Conservation (phyloP, 2,888 invertebrate genomes). For the Andrena dorsata region DNA sequence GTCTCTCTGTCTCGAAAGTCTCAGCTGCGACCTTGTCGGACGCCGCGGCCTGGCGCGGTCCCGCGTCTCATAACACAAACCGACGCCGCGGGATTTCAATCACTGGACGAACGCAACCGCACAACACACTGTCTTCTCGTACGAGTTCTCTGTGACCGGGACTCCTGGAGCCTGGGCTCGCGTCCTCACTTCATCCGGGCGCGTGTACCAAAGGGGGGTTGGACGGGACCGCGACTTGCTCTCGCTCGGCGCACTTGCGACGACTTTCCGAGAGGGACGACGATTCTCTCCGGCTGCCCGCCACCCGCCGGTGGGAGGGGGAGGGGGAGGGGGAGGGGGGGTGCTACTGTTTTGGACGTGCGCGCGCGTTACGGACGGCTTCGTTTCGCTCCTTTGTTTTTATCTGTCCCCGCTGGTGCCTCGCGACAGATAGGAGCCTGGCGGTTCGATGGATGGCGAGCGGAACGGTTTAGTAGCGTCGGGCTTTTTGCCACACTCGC, state of each 20-base stretch:
- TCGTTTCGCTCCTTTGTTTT: conserved; percentile 13
- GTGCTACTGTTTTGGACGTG: conserved; percentile 8
- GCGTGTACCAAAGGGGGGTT: background rate
- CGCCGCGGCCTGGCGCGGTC: conserved; percentile 43
- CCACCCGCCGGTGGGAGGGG: no score
- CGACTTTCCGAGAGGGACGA: background rate
- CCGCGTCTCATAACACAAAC: conserved; percentile 49
- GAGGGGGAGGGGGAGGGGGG: no score
- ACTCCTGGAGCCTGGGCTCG: background rate
- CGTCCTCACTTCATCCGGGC: background rate
- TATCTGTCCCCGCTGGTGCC: conserved; percentile 10
- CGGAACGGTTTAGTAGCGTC: background rate
- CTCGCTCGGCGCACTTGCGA: background rate
- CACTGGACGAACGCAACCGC: background rate
- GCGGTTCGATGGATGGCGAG: background rate
- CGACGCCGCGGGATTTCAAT: background rate
- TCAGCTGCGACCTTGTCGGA: conserved; percentile 70
- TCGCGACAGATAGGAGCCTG: background rate
- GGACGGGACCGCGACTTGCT: background rate
- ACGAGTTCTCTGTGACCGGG: no score
- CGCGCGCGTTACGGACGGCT: conserved; percentile 41
- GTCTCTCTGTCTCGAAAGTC: conserved; percentile 56
- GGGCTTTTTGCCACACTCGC: conserved; percentile 37
- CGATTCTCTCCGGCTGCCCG: background rate
- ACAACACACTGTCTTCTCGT: conserved; percentile 14